A percentile compares a stretch with the other conserved stretches of the same genome.
These are phyloP conservation scores for Centruroides sculpturatus DNA, from an alignment of 1,140 invertebrate species.

Conservation along the genomic window DNA sequence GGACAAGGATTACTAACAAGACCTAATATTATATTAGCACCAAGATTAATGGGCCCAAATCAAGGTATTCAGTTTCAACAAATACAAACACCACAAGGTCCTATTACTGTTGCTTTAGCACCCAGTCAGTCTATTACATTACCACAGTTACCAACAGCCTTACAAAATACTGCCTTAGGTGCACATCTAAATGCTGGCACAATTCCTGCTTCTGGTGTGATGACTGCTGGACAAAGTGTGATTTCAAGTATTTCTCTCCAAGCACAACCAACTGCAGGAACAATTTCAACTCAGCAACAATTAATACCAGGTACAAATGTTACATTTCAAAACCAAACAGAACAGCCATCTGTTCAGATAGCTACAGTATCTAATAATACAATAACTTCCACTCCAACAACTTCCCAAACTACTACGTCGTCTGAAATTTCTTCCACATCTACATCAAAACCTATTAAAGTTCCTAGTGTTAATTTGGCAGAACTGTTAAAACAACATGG, in stretches of 20 bases:
- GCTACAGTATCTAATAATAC: too few species aligned
- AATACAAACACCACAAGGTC: conserved; percentile 36
- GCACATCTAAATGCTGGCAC: conserved; percentile 7
- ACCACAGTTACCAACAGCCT: conserved; percentile 5
- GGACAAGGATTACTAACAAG: conserved; percentile 3
- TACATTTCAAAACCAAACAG: conserved; percentile 11
- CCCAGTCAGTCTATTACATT: conserved; percentile 13
- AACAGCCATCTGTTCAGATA: conserved; percentile 7
- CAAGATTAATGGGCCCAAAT: conserved; percentile 9
- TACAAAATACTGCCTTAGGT: conserved; percentile 4
- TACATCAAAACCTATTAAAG: conserved; percentile 5
- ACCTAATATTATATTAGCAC: conserved; percentile 13
- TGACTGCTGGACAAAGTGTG: conserved; percentile 12
- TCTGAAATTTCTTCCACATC: not conserved
- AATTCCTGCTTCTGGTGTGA: conserved; percentile 8
- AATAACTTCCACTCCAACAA: too few species aligned
- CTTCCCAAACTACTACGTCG: not conserved
- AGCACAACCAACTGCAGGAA: conserved; percentile 7
- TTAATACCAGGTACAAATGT: conserved; percentile 11
- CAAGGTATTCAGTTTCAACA: conserved; percentile 30
- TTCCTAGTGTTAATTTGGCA: conserved; percentile 19
- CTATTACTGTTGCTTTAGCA: conserved; percentile 31
- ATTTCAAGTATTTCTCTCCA: conserved; percentile 12
- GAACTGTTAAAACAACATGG: conserved; percentile 22
- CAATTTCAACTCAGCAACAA: conserved; percentile 2